Base-by-base conservation (phyloP, 2,888 invertebrate species). In the Conistra vaccinii region DNA sequence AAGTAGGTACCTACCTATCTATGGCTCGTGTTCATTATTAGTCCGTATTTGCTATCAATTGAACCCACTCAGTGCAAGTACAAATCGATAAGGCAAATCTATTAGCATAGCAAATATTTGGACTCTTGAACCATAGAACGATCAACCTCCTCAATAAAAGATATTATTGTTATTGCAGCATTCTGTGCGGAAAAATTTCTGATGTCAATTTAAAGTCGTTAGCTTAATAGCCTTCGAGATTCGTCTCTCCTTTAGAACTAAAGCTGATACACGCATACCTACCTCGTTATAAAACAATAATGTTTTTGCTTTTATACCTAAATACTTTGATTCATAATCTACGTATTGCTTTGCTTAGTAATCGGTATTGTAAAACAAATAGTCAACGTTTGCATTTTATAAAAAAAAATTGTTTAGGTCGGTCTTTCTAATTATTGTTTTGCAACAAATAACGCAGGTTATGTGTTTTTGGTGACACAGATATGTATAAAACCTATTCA, bases 1-100 rank as follows among this genome's bases (percentile, higher is more conserved):
- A n/a, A 51, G 9, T 51, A 42, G 48, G 20, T n/a, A 51, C 10
- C 51, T 51, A 51, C 9, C 23, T 53, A 51, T 2, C 10, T 39
- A 39, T 66, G 51, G 26, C 83, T 57, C 73, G 70, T 81, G 66
- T 61, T 29, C 32, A 20, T 58, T 73, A 73, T 66, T 68, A 70
- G 23, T 68, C 20, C 9, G 62, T 58, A 72, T 73, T 74, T 61
- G 55, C 65, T 61, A 71, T 69, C 78, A 85, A 88, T 88, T 88
- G 82, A 85, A 78, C 60, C 72, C 75, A 85, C 79, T 87, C 66
- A 77, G 35, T 57, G 55, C 83, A 86, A 88, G 78, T 78, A 83
- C 87, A 73, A 79, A 87, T 85, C 80, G 76, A 78, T 86, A 81
- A 78, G 72, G 71, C 76, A 53, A 78, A 85, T 79, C 53, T 81